These are phyloP conservation scores for Oxystoma pomonae DNA, from an alignment of 2,888 invertebrate genomes.

Conservation along the genomic window DNA sequence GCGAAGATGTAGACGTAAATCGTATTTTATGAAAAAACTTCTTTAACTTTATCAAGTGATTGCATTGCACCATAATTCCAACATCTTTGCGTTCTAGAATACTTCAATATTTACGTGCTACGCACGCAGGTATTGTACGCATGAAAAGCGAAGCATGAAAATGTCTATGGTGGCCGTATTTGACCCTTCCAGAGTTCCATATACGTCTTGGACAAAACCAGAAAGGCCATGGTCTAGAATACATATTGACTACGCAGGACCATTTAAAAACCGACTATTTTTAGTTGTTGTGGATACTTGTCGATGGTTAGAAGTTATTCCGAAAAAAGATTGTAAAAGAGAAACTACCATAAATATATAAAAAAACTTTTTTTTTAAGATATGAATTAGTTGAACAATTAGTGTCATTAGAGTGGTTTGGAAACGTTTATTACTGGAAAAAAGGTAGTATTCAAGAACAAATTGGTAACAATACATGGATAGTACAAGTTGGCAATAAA, in stretches of 20 bases:
- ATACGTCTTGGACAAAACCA: background rate
- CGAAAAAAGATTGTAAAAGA: background rate
- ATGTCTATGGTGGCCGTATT: background rate
- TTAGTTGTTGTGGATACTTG: background rate
- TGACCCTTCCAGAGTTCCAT: background rate
- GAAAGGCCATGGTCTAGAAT: background rate
- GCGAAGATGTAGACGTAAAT: background rate
- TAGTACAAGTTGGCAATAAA: background rate
- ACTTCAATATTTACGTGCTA: background rate
- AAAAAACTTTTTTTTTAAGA: background rate
- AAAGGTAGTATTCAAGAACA: background rate
- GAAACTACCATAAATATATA: background rate
- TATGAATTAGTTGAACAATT: slow-evolving; percentile 1
- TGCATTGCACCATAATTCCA: background rate
- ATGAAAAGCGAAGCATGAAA: background rate
- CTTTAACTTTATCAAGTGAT: background rate
- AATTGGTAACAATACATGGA: background rate
- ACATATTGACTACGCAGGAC: background rate
- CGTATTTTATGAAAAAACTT: background rate
- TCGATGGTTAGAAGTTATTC: background rate
- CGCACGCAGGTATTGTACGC: background rate
- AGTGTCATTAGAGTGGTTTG: too few relatives aligned
- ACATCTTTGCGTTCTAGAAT: background rate
- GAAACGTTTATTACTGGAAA: background rate
- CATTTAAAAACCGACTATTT: background rate